Evolutionary conservation across 1,140 invertebrate genomes (phyloP), one percentile per base, ranked within the genome.

Genomic region (Potamilus streckersoni): DNA sequence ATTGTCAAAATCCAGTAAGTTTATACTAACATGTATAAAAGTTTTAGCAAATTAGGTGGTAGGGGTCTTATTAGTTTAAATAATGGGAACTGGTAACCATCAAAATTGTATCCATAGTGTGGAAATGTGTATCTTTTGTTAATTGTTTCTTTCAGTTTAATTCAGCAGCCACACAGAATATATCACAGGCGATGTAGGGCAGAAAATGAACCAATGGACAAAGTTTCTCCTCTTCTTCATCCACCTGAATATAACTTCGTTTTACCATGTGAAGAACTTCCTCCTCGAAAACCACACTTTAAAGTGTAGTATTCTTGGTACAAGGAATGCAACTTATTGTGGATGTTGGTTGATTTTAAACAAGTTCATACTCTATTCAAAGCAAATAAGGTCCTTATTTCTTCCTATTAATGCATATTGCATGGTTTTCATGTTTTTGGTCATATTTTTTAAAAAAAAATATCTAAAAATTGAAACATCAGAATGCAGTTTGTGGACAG

Each of bases 241-340:
- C 84, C 84, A 20, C 76, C 79, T 65, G 76, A 75, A 67, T 75
- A 79, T 74, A 79, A 83, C 71, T 77, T 78, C 69, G 75, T 27
- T 80, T 62, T 80, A 57, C 78, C 80, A 57, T 60, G 49, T n/a
- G 74, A 76, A 63, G 74, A 84, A 65, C 81, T 85, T 27, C 85
- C 84, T 76, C 82, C 80, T 80, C 78, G 83, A 83, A 87, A 87
- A 84, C 81, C 83, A 79, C 85, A 87, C 78, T 83, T 83, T 71
- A 87, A 87, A 85, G 85, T 87, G 27, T 85, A 81, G 74, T 19
- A 27, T 23, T 58, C 8, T 19, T 69, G 58, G 57, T 1, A 57
- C 27, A 58, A 19, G 17, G 16, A 19, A 20, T 23, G 58, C 49
- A 56, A 56, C 65, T 55, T 69, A n/a, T 23, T 58, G 31, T 23